phyloP scores from a whole-genome alignment of 1,140 invertebrate genomes.

The Pseudoatta argentina region DNA sequence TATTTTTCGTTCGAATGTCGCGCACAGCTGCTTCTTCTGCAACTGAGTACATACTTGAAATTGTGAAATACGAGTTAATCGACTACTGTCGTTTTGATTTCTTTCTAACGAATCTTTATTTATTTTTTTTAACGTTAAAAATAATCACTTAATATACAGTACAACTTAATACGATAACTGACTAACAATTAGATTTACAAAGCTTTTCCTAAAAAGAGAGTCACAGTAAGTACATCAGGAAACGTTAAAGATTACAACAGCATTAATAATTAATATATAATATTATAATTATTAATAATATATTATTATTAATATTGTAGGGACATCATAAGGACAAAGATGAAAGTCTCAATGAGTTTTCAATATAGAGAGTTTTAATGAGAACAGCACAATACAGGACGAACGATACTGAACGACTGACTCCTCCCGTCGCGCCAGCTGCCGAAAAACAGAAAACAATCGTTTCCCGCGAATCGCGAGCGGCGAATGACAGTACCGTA shows the following conservation, averaged over 20 bases:
- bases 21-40: constrained; percentile 43
- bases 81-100: not conserved
- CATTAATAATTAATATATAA: too few species aligned
- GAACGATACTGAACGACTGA: too few species aligned
- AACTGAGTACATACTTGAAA: constrained; percentile 15
- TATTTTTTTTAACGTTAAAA: not conserved
- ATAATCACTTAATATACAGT: not conserved
- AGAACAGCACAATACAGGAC: too few species aligned
- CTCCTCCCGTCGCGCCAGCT: too few species aligned
- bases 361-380: too few species aligned
- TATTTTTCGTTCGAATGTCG: constrained; percentile 48
- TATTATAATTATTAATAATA: too few species aligned
- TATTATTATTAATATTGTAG: too few species aligned
- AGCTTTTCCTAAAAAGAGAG: not conserved
- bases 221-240: not conserved
- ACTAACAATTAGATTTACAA: not conserved
- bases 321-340: too few species aligned
- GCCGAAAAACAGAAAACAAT: too few species aligned
- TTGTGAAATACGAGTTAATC: constrained; percentile 29
- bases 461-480: too few species aligned
- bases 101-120: not conserved
- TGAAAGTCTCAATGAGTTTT: too few species aligned
- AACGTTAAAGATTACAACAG: not conserved
- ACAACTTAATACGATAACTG: not conserved
- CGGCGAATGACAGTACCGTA: too few species aligned